Conservation (phyloP, 2,888 invertebrate genomes). For the Baronia brevicornis region DNA sequence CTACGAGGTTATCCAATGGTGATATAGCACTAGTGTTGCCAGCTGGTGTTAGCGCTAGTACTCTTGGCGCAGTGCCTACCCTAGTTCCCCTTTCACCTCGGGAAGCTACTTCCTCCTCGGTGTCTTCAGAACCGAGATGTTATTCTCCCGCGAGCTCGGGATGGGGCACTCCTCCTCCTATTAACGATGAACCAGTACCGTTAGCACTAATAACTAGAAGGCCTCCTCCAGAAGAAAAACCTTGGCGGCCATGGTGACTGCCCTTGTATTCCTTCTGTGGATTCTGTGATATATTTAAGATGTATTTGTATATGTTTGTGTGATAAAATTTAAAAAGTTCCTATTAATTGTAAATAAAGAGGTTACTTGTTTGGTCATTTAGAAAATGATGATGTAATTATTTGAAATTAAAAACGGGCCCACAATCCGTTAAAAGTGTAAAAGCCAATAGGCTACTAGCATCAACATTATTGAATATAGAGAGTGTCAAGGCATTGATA, state of each 20-base stretch:
- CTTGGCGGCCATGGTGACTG: slow-evolving; percentile 88
- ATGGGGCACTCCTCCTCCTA: slow-evolving; percentile 60
- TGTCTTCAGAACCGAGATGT: slow-evolving; percentile 76
- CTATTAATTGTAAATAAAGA: slow-evolving; percentile 20
- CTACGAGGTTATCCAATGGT: slow-evolving; percentile 87
- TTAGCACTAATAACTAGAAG: slow-evolving; percentile 84
- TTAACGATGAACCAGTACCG: slow-evolving; percentile 68
- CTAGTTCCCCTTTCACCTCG: slow-evolving; percentile 85
- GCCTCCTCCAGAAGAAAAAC: slow-evolving; percentile 79
- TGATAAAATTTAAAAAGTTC: slow-evolving; percentile 27
- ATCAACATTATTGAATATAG: no score
- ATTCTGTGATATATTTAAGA: slow-evolving; percentile 34
- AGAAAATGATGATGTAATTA: slow-evolving; percentile 13
- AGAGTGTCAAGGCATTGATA: no score
- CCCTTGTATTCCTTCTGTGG: slow-evolving; percentile 23
- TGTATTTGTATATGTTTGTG: slow-evolving; percentile 35
- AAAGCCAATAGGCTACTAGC: no score
- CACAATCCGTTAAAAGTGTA: no score
- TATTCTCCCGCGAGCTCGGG: slow-evolving; percentile 77
- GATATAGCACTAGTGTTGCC: slow-evolving; percentile 88
- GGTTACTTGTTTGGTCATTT: slow-evolving; percentile 38
- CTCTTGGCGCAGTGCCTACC: slow-evolving; percentile 77
- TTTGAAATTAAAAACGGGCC: no score
- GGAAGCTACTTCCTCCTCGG: slow-evolving; percentile 82
- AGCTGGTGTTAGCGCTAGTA: slow-evolving; percentile 73